Evolutionary conservation across 1,140 invertebrate species (phyloP).

Genomic region (Bombus picipes): DNA sequence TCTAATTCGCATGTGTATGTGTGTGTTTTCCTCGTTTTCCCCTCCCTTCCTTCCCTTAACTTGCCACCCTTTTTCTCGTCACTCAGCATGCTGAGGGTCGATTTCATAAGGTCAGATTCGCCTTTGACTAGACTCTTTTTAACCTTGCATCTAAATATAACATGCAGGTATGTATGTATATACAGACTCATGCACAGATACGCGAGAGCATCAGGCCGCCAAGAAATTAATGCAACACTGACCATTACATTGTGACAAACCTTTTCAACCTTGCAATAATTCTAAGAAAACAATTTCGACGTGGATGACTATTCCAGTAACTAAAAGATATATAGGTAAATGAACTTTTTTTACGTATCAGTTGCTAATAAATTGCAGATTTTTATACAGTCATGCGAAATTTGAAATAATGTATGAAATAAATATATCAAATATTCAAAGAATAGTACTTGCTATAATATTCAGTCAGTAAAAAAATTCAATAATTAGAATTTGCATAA

Average conservation of each 20-base stretch:
- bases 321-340: too few relatives aligned
- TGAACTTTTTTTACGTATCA: too few relatives aligned
- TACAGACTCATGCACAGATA: conserved; percentile 14
- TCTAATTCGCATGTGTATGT: conserved; percentile 2
- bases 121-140: conserved; percentile 39
- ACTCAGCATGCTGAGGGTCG: conserved; percentile 32
- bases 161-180: conserved; percentile 9
- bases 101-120: conserved; percentile 46
- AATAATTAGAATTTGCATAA: background rate
- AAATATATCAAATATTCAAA: too few relatives aligned
- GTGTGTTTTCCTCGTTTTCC: background rate
- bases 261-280: background rate
- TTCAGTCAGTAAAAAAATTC: too few relatives aligned
- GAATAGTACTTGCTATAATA: too few relatives aligned
- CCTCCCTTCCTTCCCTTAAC: background rate
- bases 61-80: background rate
- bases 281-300: background rate
- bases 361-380: too few relatives aligned
- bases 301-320: background rate
- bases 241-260: too few relatives aligned
- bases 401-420: background rate
- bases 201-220: conserved; percentile 4
- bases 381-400: background rate
- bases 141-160: conserved; percentile 48
- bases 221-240: background rate